Percentiles rank a stretch among this genome's conserved stretches.
Evolutionary conservation across 2,888 invertebrate genomes (phyloP).

Genomic region (Flexamia atlantica): DNA sequence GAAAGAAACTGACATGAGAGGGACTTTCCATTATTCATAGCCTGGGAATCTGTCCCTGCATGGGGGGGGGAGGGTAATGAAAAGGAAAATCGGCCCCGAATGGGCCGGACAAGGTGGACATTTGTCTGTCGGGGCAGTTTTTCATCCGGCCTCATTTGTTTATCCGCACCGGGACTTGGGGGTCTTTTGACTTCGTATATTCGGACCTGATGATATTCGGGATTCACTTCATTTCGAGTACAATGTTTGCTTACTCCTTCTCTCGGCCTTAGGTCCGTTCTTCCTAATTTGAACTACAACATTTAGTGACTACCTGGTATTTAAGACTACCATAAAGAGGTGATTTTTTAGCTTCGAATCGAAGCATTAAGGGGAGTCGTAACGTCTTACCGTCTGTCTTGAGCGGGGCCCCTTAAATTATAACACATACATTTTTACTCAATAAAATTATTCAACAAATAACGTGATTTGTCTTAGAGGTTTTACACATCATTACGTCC

Average conservation of each 20-base stretch:
- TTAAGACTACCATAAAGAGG: too few species aligned
- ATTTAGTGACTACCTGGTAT: too few species aligned
- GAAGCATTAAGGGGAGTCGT: too few species aligned
- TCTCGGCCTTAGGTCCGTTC: too few species aligned
- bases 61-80: constrained; percentile 31
- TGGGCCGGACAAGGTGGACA: constrained; percentile 47
- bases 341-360: too few species aligned
- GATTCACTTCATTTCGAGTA: not conserved
- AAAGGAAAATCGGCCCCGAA: constrained; percentile 49
- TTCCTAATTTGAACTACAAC: too few species aligned
- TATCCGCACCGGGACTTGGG: not conserved
- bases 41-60: constrained; percentile 4
- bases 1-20: constrained; percentile 4
- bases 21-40: constrained; percentile 27
- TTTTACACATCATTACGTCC: too few species aligned
- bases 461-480: too few species aligned
- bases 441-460: too few species aligned
- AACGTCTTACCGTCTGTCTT: too few species aligned
- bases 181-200: not conserved
- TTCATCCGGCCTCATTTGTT: constrained; percentile 41
- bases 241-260: not conserved
- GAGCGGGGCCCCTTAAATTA: too few species aligned
- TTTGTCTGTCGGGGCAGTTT: constrained; percentile 44
- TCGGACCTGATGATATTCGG: not conserved
- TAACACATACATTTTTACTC: too few species aligned